Percentiles rank a stretch among this genome's conserved stretches.
Conservation (phyloP, 2,888 invertebrate species). For the Gonocerus acuteangulatus region DNA sequence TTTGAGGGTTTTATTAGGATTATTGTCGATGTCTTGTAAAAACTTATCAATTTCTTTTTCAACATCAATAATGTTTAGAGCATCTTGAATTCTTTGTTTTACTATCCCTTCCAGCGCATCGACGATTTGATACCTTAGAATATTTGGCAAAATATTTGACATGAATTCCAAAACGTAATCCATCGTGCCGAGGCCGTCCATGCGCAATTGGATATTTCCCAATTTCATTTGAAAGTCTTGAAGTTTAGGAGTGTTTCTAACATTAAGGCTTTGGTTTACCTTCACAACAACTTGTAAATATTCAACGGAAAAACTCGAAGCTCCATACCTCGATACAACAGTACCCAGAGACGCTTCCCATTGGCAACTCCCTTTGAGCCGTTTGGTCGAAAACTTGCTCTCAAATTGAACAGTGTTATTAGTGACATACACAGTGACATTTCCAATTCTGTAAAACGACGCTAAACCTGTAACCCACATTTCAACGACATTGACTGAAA, state of each 20-base stretch:
- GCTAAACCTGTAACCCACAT: conserved; percentile 74
- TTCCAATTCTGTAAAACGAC: conserved; percentile 73
- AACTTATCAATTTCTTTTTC: conserved; percentile 65
- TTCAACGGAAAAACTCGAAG: conserved; percentile 69
- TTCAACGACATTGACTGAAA: conserved; percentile 56
- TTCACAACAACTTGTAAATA: conserved; percentile 61
- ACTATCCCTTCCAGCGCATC: conserved; percentile 73
- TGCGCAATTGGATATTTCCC: conserved; percentile 75
- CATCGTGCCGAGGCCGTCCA: conserved; percentile 76
- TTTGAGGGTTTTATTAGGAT: conserved; percentile 1
- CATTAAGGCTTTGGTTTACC: conserved; percentile 69
- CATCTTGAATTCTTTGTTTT: conserved; percentile 62
- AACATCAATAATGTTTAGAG: conserved; percentile 62
- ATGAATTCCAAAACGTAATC: conserved; percentile 75
- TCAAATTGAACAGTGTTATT: conserved; percentile 60
- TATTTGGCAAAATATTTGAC: conserved; percentile 74
- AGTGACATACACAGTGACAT: conserved; percentile 62
- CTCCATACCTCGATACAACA: conserved; percentile 62
- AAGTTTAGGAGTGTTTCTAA: conserved; percentile 61
- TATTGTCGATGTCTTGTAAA: conserved; percentile 56
- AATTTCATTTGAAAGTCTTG: conserved; percentile 69
- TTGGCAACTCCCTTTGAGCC: conserved; percentile 64
- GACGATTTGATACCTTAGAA: conserved; percentile 79
- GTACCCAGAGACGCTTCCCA: conserved; percentile 68
- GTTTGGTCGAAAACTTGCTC: conserved; percentile 71